Base-by-base conservation (phyloP, 2,797 vertebrate species). In the Novumbra hubbsi region DNA sequence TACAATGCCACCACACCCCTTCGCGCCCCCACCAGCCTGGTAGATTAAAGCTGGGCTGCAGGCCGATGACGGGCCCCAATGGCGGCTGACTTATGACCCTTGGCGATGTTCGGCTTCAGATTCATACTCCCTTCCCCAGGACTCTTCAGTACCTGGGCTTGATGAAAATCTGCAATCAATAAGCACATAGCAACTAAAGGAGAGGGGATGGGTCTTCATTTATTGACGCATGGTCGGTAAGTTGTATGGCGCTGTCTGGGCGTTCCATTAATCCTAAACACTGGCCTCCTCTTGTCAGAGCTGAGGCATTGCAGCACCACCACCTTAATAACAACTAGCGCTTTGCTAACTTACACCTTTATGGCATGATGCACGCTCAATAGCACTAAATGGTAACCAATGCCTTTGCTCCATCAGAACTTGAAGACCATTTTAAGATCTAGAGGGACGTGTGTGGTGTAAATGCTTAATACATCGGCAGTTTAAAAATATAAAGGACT, bases 131-230 rank as follows among this genome's bases (percentile, higher is more conserved):
- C 79, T 77, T 81, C 83, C 45, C 80, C 48, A 83, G 85, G 75
- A 89, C 87, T 83, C 86, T 81, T 92, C 88, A 89, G 79, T 82
- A 82, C 77, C 76, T 76, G 84, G 78, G 83, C 85, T 79, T 91
- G 92, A 94, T 93, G 88, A 92, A 92, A 92, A 90, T 88, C 87
- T 83, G 16, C 16, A 84, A 92, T 94, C 92, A 79, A 92, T 94
- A 91, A 88, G 82, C 81, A 90, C 88, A 91, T 88, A 76, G 83
- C 77, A 83, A 78, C 80, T 79, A 81, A 90, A 87, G 85, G 75
- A 80, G 70, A 79, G 74, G 24, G 84, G 72, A 67, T 4, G 77
- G 62, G 78, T 81, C 71, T 82, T 85, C 82, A 90, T 86, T 89
- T 80, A 89, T 77, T 77, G 81, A 72, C 62, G 24, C 62, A 73